Conservation (phyloP, 1,140 invertebrate species). For the Lepidurus couesii region DNA sequence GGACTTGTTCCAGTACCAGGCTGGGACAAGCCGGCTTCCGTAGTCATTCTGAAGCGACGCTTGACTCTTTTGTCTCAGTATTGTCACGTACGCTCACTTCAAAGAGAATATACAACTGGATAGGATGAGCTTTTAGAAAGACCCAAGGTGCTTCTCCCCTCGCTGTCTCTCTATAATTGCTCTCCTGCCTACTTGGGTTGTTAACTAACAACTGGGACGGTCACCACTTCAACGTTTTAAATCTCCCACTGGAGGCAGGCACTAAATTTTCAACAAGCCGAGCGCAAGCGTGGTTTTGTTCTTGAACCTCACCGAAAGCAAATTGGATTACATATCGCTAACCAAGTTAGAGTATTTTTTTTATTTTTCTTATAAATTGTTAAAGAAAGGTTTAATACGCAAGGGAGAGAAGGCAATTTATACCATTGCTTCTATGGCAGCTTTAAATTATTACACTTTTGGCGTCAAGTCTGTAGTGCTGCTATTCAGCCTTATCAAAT, state of each 20-base stretch:
- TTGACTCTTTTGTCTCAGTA: neutral
- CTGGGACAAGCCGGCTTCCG: neutral
- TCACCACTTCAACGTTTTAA: neutral
- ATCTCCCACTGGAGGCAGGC: neutral
- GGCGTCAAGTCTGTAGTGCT: no score
- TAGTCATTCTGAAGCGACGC: neutral
- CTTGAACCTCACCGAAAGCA: neutral
- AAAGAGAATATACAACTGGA: neutral
- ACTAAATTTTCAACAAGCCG: neutral
- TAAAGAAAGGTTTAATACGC: no score
- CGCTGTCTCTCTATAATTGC: neutral
- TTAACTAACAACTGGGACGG: neutral
- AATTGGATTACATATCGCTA: neutral
- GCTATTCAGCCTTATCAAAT: no score
- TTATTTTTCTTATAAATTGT: neutral
- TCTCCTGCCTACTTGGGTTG: neutral
- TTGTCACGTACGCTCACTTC: neutral
- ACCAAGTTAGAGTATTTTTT: neutral
- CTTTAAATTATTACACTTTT: no score
- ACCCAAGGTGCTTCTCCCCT: conserved; percentile 1
- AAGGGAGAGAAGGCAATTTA: no score
- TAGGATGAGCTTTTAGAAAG: neutral
- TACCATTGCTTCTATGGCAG: no score
- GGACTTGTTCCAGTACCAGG: neutral
- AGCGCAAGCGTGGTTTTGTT: neutral